A percentile compares a stretch with the other conserved stretches of the same genome.
These are phyloP conservation scores for Tetramorium alpestre DNA, from an alignment of 1,140 invertebrate genomes.

Conservation along the genomic window DNA sequence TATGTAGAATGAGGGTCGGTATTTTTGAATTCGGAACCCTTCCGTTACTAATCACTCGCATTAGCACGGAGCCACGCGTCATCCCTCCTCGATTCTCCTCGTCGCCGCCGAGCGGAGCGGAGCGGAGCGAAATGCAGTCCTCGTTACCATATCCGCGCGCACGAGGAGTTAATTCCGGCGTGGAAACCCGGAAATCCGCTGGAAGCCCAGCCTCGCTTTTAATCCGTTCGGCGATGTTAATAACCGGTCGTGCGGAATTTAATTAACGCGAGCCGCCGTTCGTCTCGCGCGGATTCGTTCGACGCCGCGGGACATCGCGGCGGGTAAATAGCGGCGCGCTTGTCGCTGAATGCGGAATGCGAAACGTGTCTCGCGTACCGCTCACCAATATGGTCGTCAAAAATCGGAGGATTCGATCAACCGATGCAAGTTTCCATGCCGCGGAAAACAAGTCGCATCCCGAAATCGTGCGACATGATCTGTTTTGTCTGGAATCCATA, in stretches of 20 bases:
- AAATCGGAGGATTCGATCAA: neutral
- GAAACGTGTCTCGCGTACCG: neutral
- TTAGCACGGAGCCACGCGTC: no score
- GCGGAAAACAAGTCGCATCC: neutral
- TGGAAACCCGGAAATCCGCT: slow-evolving; percentile 61
- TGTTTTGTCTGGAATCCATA: neutral
- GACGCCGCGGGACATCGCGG: neutral
- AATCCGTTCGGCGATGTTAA: slow-evolving; percentile 54
- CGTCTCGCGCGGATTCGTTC: slow-evolving; percentile 1
- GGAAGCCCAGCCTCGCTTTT: slow-evolving; percentile 50
- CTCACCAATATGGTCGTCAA: neutral
- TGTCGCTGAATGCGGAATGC: neutral
- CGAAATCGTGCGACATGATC: neutral
- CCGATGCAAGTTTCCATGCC: neutral
- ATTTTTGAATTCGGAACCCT: no score
- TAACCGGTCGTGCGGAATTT: slow-evolving; percentile 59
- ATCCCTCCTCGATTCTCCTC: no score
- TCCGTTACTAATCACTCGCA: no score
- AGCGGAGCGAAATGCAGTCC: neutral
- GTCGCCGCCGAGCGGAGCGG: no score
- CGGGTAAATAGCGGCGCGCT: neutral
- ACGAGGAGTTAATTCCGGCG: slow-evolving; percentile 37
- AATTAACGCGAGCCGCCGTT: slow-evolving; percentile 46
- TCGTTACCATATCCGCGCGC: slow-evolving; percentile 17
- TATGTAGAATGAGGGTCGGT: no score